Conservation (phyloP, 2,888 invertebrate genomes). For the Athalia cordata region DNA sequence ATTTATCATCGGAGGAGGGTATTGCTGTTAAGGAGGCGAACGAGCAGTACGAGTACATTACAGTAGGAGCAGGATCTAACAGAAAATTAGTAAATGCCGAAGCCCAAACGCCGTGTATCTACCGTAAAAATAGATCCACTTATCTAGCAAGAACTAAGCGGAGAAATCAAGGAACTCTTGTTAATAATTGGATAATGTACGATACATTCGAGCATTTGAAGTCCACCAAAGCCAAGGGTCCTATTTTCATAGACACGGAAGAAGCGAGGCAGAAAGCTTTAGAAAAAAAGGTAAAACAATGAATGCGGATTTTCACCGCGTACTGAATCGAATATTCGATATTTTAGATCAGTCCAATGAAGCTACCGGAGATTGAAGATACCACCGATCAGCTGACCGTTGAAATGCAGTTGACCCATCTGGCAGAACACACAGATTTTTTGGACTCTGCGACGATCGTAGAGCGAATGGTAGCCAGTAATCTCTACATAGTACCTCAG, state of each 20-base stretch:
- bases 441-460: slow-evolving; percentile 80
- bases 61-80: slow-evolving; percentile 81
- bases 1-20: slow-evolving; percentile 78
- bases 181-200: slow-evolving; percentile 86
- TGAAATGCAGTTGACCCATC: slow-evolving; percentile 68
- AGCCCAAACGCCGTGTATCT: slow-evolving; percentile 80
- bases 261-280: slow-evolving; percentile 71
- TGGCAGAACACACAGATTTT: slow-evolving; percentile 73
- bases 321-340: neutral
- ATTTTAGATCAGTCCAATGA: slow-evolving; percentile 48
- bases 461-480: slow-evolving; percentile 84
- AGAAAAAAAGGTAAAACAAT: slow-evolving; percentile 67
- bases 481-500: slow-evolving; percentile 80
- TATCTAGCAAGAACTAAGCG: slow-evolving; percentile 76
- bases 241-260: slow-evolving; percentile 46
- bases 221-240: slow-evolving; percentile 26
- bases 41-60: slow-evolving; percentile 80
- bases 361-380: slow-evolving; percentile 52
- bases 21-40: slow-evolving; percentile 78
- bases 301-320: slow-evolving; percentile 3
- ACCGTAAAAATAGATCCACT: slow-evolving; percentile 81
- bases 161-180: slow-evolving; percentile 79
- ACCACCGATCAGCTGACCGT: slow-evolving; percentile 56
- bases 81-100: slow-evolving; percentile 81
- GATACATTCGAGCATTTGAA: slow-evolving; percentile 77